phyloP scores from a whole-genome alignment of 2,113 vertebrate genomes.

The Fulica atra region DNA sequence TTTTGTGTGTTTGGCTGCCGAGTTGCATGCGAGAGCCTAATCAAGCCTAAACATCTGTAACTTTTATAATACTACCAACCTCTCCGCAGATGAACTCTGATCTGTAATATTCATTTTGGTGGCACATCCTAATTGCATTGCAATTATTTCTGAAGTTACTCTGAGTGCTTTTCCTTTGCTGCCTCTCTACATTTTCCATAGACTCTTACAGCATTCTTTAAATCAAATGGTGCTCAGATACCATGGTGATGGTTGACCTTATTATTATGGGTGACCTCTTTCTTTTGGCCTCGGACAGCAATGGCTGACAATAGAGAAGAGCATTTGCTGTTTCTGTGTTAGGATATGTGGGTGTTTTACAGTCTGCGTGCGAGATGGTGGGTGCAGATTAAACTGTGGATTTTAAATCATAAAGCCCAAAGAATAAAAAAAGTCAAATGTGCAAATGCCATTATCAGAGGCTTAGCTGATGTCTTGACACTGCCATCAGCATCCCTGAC shows the following conservation, averaged over 20 bases:
- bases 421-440: not conserved
- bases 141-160: conserved; percentile 63
- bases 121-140: conserved; percentile 59
- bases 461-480: conserved; percentile 61
- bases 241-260: conserved; percentile 71
- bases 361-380: not conserved
- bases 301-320: conserved; percentile 25
- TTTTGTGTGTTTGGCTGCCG: not conserved
- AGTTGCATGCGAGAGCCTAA: not conserved
- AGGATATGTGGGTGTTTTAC: not conserved
- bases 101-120: conserved; percentile 62
- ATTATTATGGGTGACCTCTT: conserved; percentile 65
- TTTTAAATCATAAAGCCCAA: conserved; percentile 14
- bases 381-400: not conserved
- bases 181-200: conserved; percentile 47
- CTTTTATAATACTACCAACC: not conserved
- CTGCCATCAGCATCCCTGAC: conserved; percentile 28
- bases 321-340: not conserved
- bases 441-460: not conserved
- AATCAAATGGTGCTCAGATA: conserved; percentile 60
- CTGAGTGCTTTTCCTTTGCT: conserved; percentile 51
- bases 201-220: conserved; percentile 57
- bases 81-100: not conserved
- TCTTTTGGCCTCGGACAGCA: conserved; percentile 46
- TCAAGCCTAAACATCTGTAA: not conserved